A percentile compares a stretch with the other conserved stretches of the same genome.
Evolutionary conservation across 2,113 vertebrate genomes (phyloP).

Genomic region (Aptenodytes patagonicus): DNA sequence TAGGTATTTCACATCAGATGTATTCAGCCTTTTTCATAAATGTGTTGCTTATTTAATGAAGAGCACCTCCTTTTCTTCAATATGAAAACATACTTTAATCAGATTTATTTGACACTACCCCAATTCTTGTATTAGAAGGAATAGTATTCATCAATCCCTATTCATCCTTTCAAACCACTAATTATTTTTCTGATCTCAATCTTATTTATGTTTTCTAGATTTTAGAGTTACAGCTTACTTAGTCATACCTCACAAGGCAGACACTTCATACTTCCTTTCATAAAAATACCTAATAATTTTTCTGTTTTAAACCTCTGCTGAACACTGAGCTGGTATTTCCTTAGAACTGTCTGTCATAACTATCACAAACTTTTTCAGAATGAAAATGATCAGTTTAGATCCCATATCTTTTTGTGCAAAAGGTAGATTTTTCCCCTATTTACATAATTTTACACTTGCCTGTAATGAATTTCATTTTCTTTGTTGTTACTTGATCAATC

Average conservation of each 20-base stretch:
- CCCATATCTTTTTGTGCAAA: neutral
- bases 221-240: neutral
- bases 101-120: neutral
- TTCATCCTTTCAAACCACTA: neutral
- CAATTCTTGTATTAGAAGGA: neutral
- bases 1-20: neutral
- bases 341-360: neutral
- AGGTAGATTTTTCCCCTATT: fast-evolving
- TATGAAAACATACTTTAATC: neutral
- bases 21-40: neutral
- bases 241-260: neutral
- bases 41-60: neutral
- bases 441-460: neutral
- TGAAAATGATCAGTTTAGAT: neutral
- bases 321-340: neutral
- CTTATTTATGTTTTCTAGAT: neutral
- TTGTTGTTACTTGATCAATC: neutral
- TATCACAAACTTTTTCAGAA: neutral
- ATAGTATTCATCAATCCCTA: neutral
- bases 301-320: neutral
- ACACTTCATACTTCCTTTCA: neutral
- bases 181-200: neutral
- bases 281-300: neutral
- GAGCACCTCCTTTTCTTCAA: neutral
- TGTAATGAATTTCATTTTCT: neutral